phyloP scores from a whole-genome alignment of 2,113 vertebrate species.

The Cyphomyrus discorhynchus region DNA sequence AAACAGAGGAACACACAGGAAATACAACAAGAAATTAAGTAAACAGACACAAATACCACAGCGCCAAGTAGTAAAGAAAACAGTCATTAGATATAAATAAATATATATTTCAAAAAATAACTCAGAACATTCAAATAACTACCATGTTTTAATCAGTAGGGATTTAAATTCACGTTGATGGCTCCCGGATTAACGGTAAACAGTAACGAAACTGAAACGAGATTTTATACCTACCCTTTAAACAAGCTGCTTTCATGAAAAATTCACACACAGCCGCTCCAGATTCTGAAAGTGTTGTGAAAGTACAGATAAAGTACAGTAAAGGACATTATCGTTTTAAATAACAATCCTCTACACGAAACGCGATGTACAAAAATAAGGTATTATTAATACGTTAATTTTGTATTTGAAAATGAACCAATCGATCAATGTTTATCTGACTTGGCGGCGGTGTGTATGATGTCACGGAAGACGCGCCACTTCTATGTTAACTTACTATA shows the following conservation, averaged over 20 bases:
- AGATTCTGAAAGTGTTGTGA: slow-evolving; percentile 65
- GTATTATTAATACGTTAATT: background rate
- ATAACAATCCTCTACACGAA: background rate
- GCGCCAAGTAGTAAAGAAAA: background rate
- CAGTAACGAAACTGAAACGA: background rate
- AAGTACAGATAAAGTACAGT: background rate
- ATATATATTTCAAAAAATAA: background rate
- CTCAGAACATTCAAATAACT: background rate
- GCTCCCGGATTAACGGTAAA: background rate
- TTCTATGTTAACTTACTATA: background rate
- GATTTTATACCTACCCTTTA: slow-evolving; percentile 65
- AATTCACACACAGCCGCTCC: slow-evolving; percentile 96
- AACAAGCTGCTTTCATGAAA: slow-evolving; percentile 88
- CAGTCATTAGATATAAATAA: background rate
- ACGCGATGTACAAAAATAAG: background rate
- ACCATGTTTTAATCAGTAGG: no score
- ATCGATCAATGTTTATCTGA: background rate
- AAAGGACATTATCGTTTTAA: background rate
- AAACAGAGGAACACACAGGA: background rate
- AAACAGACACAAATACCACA: background rate
- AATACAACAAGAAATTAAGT: background rate
- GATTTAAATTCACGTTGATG: background rate
- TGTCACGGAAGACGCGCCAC: background rate
- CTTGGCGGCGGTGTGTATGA: background rate
- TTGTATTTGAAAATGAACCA: background rate